Evolutionary conservation across 2,888 invertebrate genomes (phyloP), one percentile per base, ranked within the genome.

Genomic region (Sialis fuliginosa): DNA sequence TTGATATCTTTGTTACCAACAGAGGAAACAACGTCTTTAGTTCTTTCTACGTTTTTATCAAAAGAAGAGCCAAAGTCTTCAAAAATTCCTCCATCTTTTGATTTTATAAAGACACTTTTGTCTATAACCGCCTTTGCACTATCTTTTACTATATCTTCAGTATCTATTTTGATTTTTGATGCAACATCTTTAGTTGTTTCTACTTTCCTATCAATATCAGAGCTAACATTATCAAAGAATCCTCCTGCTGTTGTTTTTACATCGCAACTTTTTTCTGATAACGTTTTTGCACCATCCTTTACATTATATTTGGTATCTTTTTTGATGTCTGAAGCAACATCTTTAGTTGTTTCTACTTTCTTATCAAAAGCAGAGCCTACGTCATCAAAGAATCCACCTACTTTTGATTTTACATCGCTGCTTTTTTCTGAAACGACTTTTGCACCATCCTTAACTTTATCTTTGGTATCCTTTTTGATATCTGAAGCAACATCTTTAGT

Each of bases 161-260:
- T 33, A 9, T 42, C 45, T 34, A 42, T 10, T 7, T 33, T 30
- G n/a, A 33, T 34, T 2, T 45, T 41, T 30, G 39, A 39, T 5
- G 42, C 37, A 6, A 37, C 39, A 42, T 48, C 48, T 33, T 44
- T 13, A 32, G 42, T 39, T 43, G 42, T 31, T 49, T 46, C 22
- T 4, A 45, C 39, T 33, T 43, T 48, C 6, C 39, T 47, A 12
- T 48, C 45, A 1, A 50, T 34, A 49, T 46, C 48, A 9, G 45
- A 47, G 10, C 49, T 49, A 10, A 52, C 30, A 31, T 52, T 54
- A 39, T 56, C 55, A 31, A 57, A 52, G 5, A 58, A 58, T 49
- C 56, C 56, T 46, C 57, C 57, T 6, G 57, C 56, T 12, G 56
- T 52, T 49, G 2, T 9, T 30, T 10, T 44, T 31, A 34, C 10